A percentile compares a stretch with the other conserved stretches of the same genome.
phyloP scores from a whole-genome alignment of 2,797 vertebrate species.

The Neomorphus geoffroyi region DNA sequence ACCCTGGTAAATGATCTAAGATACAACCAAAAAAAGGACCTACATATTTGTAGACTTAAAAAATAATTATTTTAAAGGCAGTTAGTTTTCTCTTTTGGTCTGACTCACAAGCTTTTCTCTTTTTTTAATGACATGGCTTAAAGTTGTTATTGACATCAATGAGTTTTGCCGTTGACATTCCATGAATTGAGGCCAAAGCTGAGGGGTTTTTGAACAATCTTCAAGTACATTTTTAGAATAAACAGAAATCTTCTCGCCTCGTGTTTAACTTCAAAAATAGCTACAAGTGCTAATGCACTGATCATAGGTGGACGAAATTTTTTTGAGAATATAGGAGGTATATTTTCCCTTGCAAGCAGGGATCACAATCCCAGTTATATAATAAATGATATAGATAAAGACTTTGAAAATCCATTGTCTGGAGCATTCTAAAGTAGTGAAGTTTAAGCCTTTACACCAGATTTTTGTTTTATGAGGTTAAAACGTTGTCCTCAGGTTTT shows the following conservation, averaged over 20 bases:
- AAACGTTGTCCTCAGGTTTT: neutral
- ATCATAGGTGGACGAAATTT: neutral
- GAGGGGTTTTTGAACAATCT: neutral
- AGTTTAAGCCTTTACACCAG: neutral
- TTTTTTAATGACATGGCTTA: neutral
- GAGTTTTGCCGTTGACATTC: neutral
- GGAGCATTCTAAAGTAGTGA: neutral
- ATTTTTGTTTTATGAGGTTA: neutral
- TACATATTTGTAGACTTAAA: fast-evolving
- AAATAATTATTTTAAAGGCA: neutral
- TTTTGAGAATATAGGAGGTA: neutral
- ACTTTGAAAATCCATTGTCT: neutral
- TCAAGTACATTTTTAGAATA: neutral
- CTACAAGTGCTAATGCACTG: neutral
- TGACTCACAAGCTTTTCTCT: neutral
- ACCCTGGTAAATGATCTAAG: neutral
- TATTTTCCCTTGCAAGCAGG: neutral
- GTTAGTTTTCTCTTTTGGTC: neutral
- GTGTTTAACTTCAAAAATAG: neutral
- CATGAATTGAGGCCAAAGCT: neutral
- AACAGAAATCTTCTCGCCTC: neutral
- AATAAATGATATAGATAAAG: neutral
- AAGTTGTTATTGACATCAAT: neutral
- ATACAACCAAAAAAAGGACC: neutral
- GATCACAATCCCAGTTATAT: neutral